Evolutionary conservation across 1,140 invertebrate species (phyloP).

Genomic region (Pachypeltis micranthus): DNA sequence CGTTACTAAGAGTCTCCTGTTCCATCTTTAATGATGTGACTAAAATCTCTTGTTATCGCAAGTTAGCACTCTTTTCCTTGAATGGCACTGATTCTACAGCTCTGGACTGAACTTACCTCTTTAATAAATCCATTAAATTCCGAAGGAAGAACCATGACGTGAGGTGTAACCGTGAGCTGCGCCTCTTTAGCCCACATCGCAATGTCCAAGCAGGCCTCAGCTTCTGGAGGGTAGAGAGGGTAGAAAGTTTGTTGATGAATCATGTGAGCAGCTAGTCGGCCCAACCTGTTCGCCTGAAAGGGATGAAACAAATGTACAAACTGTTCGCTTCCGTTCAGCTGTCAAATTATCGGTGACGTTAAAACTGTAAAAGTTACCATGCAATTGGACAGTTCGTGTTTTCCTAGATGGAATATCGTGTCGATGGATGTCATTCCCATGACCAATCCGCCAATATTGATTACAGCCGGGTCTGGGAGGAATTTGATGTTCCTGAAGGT

Average conservation of each 20-base stretch:
- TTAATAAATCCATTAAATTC: slow-evolving; percentile 72
- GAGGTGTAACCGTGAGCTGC: slow-evolving; percentile 55
- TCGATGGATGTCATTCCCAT: slow-evolving; percentile 72
- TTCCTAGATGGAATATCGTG: slow-evolving; percentile 57
- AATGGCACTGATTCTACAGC: too few relatives aligned
- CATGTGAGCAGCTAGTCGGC: slow-evolving; percentile 58
- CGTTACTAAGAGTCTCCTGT: too few relatives aligned
- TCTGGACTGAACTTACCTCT: slow-evolving; percentile 32
- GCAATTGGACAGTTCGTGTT: slow-evolving; percentile 51
- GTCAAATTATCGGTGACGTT: background rate
- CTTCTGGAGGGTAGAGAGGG: slow-evolving; percentile 61
- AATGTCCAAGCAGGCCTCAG: slow-evolving; percentile 51
- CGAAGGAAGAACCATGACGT: slow-evolving; percentile 73
- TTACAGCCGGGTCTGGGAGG: slow-evolving; percentile 65
- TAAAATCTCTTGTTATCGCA: background rate
- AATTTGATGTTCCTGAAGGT: slow-evolving; percentile 46
- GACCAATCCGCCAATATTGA: slow-evolving; percentile 62
- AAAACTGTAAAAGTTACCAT: slow-evolving; percentile 43
- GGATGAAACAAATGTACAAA: background rate
- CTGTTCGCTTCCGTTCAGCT: background rate
- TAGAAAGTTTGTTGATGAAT: slow-evolving; percentile 67
- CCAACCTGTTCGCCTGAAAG: slow-evolving; percentile 39
- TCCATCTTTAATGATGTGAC: slow-evolving; percentile 6
- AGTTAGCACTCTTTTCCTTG: too few relatives aligned
- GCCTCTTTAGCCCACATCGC: slow-evolving; percentile 53